These are phyloP conservation scores for Myiozetetes cayanensis DNA, from an alignment of 2,113 vertebrate species.

Conservation along the genomic window DNA sequence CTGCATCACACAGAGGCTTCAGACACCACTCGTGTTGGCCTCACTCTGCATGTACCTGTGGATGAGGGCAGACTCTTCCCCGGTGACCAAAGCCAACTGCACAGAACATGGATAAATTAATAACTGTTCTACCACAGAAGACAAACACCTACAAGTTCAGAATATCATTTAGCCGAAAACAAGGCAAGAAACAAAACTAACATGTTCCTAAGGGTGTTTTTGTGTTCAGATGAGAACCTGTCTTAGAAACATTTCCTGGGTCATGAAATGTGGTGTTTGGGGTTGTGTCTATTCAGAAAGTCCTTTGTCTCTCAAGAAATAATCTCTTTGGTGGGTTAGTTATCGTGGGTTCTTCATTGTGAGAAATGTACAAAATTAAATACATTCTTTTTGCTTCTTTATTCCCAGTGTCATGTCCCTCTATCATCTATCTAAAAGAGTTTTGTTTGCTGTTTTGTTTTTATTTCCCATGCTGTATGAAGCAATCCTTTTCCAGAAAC, in stretches of 20 bases:
- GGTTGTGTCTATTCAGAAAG: neutral
- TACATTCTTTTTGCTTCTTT: neutral
- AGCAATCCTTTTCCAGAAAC: conserved; percentile 27
- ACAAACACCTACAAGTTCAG: neutral
- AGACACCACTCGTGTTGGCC: neutral
- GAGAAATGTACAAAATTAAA: neutral
- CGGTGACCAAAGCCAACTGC: neutral
- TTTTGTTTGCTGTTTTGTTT: conserved; percentile 41
- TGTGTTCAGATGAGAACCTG: neutral
- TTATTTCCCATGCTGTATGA: conserved; percentile 18
- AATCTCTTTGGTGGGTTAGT: neutral
- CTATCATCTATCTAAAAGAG: neutral
- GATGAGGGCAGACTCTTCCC: neutral
- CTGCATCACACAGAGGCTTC: neutral
- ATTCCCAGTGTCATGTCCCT: neutral
- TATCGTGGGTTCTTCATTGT: neutral
- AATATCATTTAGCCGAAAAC: neutral
- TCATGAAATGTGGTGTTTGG: neutral
- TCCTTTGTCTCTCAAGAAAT: neutral
- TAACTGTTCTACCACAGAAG: neutral
- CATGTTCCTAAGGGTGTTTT: neutral
- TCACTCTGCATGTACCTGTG: neutral
- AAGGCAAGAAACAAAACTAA: neutral
- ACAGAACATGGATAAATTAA: neutral
- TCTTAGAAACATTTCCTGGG: neutral